Evolutionary conservation across 2,888 invertebrate genomes (phyloP), one percentile per base, ranked within the genome.

Genomic region (Pammene aurita): DNA sequence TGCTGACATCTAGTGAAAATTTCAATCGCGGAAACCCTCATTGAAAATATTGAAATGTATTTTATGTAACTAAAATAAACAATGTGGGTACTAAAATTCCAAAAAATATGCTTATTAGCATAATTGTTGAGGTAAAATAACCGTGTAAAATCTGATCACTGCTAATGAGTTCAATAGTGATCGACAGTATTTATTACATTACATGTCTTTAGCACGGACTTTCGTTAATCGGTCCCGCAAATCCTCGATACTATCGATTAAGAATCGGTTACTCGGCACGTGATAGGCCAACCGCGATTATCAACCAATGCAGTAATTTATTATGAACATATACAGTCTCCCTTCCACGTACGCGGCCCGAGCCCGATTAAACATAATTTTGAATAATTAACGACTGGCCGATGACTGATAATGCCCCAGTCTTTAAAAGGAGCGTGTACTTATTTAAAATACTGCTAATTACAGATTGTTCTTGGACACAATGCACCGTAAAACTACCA

Each of bases 271-370:
- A 68, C 52, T 60, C 64, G 64, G 54, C 69, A 69, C 69, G 69
- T 69, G 69, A 69, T 69, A 69, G 69, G 69, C 69, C 65, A 65
- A 58, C 63, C 58, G 60, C 54, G 65, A 69, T 69, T 69, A 69
- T 55, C 69, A 18, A 34, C 48, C 50, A 26, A 50, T 16, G 52
- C 34, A 9, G 58, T 58, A 64, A 68, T 68, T 64, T 68, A 68
- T 26, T 68, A 64, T 44, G 62, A 42, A 67, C 67, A 56, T 63
- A 57, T 67, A 63, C 48, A 56, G 67, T 56, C 48, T 44, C 60
- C 14, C 10, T 63, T 61, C 62, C 67, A 50, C 41, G 50, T 62
- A 62, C 26, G 26, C 26, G 26, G 26, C 62, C 48, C 48, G 48
- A 67, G 26, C 62, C 48, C 48, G 48, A 67, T 67, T 67, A 63